These are phyloP conservation scores for Struthidea cinerea DNA, from an alignment of 2,113 vertebrate species.

Conservation along the genomic window DNA sequence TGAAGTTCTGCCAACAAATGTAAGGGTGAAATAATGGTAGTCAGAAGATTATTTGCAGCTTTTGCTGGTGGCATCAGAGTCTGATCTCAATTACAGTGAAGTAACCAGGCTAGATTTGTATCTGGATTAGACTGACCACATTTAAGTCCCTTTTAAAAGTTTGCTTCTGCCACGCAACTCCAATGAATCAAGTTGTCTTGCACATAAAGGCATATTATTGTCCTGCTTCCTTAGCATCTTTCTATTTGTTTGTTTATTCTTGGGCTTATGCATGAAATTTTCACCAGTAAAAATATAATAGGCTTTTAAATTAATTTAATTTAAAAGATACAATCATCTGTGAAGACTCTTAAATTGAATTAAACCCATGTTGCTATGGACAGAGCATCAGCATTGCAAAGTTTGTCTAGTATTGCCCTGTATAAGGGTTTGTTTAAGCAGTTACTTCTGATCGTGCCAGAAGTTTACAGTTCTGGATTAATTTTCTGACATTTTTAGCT, in stretches of 20 bases:
- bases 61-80: neutral
- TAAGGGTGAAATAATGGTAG: neutral
- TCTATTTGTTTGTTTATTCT: slow-evolving; percentile 42
- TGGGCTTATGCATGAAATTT: slow-evolving; percentile 18
- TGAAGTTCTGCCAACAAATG: neutral
- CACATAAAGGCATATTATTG: slow-evolving; percentile 10
- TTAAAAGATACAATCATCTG: neutral
- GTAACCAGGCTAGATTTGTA: neutral
- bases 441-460: neutral
- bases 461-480: neutral
- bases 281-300: slow-evolving; percentile 38
- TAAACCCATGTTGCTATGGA: neutral
- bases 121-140: slow-evolving; percentile 29
- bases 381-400: neutral
- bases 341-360: neutral
- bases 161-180: neutral
- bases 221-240: slow-evolving; percentile 8
- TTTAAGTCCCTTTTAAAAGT: slow-evolving; percentile 19
- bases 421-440: neutral
- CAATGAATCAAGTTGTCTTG: slow-evolving; percentile 30
- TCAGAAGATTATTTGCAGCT: neutral
- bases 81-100: slow-evolving; percentile 29
- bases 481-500: neutral
- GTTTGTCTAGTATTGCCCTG: neutral
- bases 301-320: slow-evolving; percentile 27